Percentiles rank a stretch among this genome's conserved stretches.
Evolutionary conservation across 2,113 vertebrate species (phyloP).

Genomic region (Baryphthengus martii): DNA sequence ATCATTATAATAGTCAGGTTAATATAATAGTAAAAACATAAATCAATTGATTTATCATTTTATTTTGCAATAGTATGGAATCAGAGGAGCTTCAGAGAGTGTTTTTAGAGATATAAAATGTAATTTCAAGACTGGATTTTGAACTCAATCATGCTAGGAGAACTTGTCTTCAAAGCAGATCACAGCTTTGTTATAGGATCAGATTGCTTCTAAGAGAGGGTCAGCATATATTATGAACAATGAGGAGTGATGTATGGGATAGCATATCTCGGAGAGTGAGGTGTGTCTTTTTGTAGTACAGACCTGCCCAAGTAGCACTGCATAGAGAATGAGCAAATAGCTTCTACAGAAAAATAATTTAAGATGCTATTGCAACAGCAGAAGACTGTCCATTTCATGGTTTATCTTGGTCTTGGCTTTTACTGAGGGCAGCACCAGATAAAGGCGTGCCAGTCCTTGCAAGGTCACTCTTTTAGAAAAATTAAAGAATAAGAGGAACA

Average conservation of each 20-base stretch:
- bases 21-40: not conserved
- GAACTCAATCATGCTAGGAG: not conserved
- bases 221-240: not conserved
- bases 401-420: not conserved
- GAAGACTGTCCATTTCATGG: not conserved
- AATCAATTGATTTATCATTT: not conserved
- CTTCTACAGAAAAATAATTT: not conserved
- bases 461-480: not conserved
- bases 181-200: not conserved
- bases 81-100: not conserved
- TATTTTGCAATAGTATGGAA: not conserved
- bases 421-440: not conserved
- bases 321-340: not conserved
- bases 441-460: accelerated
- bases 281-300: not conserved
- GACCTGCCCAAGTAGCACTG: accelerated
- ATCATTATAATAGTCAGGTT: not conserved
- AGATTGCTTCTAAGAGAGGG: not conserved
- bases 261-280: too few relatives aligned
- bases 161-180: not conserved
- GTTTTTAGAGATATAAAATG: not conserved
- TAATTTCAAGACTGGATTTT: not conserved
- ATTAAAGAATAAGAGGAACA: not conserved
- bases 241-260: not conserved
- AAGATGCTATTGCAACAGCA: not conserved